Percentiles rank a stretch among this genome's conserved stretches.
Conservation (phyloP, 2,888 invertebrate genomes). For the Drosophila infuscata region DNA sequence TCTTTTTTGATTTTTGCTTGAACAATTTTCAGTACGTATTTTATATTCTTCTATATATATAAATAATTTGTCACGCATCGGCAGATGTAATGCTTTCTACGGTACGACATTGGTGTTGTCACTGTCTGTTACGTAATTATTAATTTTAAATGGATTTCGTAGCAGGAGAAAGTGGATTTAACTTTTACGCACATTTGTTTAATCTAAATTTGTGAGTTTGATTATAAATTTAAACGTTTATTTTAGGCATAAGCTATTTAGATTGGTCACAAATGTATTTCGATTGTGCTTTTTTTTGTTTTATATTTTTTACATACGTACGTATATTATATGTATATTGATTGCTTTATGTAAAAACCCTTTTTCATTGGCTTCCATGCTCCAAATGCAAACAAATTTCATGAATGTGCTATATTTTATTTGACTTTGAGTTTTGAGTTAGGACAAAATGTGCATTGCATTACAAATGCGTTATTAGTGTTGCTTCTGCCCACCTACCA, state of each 20-base stretch:
- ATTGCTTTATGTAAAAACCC: background rate
- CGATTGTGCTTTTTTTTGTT: slow-evolving; percentile 59
- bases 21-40: slow-evolving; percentile 13
- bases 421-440: slow-evolving; percentile 37
- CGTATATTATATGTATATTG: slow-evolving; percentile 16
- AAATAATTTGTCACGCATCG: slow-evolving; percentile 24
- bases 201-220: slow-evolving; percentile 70
- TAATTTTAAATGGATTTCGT: slow-evolving; percentile 25
- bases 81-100: slow-evolving; percentile 22
- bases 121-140: slow-evolving; percentile 29
- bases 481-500: slow-evolving; percentile 39
- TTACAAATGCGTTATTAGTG: slow-evolving; percentile 68
- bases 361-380: slow-evolving; percentile 72
- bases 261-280: slow-evolving; percentile 26
- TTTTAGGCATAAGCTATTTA: slow-evolving; percentile 45
- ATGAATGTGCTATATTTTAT: slow-evolving; percentile 51
- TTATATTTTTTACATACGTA: slow-evolving; percentile 49
- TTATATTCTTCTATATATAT: background rate
- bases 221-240: slow-evolving; percentile 51
- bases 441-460: slow-evolving; percentile 74
- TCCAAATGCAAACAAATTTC: slow-evolving; percentile 61
- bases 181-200: slow-evolving; percentile 58
- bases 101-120: slow-evolving; percentile 20
- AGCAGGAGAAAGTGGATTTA: slow-evolving; percentile 52
- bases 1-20: slow-evolving; percentile 2